phyloP scores from a whole-genome alignment of 2,113 vertebrate species.

The Rousettus leschenaultii region DNA sequence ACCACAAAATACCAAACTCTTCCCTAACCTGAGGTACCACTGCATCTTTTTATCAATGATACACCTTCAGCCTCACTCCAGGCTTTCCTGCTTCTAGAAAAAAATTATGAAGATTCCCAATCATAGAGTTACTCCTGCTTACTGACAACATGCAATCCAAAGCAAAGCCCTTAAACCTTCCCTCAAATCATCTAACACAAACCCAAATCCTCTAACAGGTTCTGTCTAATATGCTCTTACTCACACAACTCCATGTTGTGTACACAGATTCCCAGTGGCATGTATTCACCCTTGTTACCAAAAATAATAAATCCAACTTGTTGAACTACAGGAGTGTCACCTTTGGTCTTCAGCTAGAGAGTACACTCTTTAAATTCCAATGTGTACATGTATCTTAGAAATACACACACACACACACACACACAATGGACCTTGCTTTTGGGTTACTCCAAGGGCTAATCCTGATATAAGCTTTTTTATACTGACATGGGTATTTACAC shows the following conservation, averaged over 20 bases:
- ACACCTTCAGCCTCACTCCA: background rate
- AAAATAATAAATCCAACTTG: background rate
- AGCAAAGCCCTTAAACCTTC: background rate
- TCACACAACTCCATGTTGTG: background rate
- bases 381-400: background rate
- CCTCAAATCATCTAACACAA: background rate
- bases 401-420: background rate
- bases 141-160: background rate
- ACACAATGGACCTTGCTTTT: too few species aligned
- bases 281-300: background rate
- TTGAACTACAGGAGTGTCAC: background rate
- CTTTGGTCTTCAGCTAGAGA: background rate
- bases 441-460: too few species aligned
- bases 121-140: background rate
- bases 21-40: background rate
- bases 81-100: background rate
- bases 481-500: background rate
- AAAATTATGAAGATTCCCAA: background rate
- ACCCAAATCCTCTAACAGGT: background rate
- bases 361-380: background rate
- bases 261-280: too few species aligned
- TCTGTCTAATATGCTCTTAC: background rate
- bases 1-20: background rate
- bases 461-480: too few species aligned
- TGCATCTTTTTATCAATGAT: background rate